A percentile compares a stretch with the other conserved stretches of the same genome.
Conservation (phyloP, 2,797 vertebrate species). For the Oreochromis grahami region DNA sequence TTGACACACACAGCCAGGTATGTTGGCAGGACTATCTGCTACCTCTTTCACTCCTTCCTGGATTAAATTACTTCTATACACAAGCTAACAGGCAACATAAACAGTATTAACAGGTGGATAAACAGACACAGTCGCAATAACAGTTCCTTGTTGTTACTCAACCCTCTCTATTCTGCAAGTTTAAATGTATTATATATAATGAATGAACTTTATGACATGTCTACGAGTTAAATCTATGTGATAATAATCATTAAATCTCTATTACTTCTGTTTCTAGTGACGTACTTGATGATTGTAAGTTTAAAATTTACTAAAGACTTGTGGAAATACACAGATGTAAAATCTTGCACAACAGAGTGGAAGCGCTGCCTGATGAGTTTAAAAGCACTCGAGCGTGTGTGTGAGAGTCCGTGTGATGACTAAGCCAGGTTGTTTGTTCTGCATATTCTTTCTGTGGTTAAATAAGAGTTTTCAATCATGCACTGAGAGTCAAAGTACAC, state of each 20-base stretch:
- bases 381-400: neutral
- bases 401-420: neutral
- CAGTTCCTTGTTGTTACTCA: neutral
- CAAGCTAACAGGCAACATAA: neutral
- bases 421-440: slow-evolving; percentile 7
- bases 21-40: slow-evolving; percentile 24
- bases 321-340: neutral
- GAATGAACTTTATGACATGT: neutral
- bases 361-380: neutral
- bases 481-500: slow-evolving; percentile 24
- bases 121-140: neutral
- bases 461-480: slow-evolving; percentile 24
- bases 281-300: neutral
- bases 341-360: neutral
- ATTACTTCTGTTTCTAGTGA: neutral
- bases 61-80: slow-evolving; percentile 15
- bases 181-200: neutral
- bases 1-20: slow-evolving; percentile 47
- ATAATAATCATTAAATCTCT: neutral
- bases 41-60: slow-evolving; percentile 16
- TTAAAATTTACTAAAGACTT: neutral
- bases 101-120: neutral
- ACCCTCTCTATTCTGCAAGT: neutral
- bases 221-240: neutral
- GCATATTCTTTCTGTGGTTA: neutral